phyloP scores from a whole-genome alignment of 2,113 vertebrate genomes.

The Nymphicus hollandicus region DNA sequence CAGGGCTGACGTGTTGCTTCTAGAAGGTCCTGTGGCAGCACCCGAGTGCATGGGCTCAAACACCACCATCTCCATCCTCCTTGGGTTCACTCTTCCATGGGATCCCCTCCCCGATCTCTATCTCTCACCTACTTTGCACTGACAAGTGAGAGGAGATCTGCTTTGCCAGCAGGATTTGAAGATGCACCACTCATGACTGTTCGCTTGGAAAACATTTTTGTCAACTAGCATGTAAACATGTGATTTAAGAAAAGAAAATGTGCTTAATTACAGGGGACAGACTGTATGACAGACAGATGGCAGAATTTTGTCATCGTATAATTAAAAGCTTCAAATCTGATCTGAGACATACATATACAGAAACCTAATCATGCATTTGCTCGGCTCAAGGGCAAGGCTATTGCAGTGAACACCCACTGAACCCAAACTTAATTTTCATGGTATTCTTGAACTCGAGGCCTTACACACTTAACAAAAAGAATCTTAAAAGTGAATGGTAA shows the following conservation, averaged over 20 bases:
- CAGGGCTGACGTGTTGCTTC: accelerated
- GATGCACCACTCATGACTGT: not conserved
- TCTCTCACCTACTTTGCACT: not conserved
- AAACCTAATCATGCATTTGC: not conserved
- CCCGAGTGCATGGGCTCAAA: not conserved
- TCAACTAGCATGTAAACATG: not conserved
- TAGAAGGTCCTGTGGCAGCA: not conserved
- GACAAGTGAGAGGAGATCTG: not conserved
- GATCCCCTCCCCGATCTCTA: not conserved
- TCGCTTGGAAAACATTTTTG: not conserved
- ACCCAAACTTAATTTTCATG: not conserved
- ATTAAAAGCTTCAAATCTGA: constrained; percentile 18
- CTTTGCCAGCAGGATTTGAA: not conserved
- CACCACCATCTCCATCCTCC: not conserved
- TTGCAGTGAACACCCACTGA: not conserved
- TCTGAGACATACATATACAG: not conserved
- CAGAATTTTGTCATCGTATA: not conserved
- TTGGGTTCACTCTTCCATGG: not conserved
- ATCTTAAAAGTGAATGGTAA: not conserved
- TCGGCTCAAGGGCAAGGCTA: not conserved
- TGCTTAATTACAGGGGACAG: constrained; percentile 9
- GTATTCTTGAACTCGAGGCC: not conserved
- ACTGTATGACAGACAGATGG: not conserved
- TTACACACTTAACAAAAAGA: not conserved
- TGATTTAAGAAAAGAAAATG: not conserved